Base-by-base conservation (phyloP, 2,113 vertebrate genomes). In the Gallinago undulata region DNA sequence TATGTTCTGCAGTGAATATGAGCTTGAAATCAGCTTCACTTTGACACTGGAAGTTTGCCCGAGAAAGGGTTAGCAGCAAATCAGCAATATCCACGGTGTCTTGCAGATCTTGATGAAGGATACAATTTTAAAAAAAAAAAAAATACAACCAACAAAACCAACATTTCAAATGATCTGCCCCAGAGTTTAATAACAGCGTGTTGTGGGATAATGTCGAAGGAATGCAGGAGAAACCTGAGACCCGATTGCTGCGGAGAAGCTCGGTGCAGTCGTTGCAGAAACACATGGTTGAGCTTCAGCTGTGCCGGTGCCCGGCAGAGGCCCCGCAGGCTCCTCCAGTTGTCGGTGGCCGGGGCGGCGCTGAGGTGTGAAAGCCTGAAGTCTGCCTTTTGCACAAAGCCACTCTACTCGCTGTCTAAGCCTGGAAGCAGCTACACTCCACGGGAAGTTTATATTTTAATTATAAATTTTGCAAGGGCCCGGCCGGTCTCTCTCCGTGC, bases 31-130 rank as follows among this genome's bases (percentile, higher is more conserved):
- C 84, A 89, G 81, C 94, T 91, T 94, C 35, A 19, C 95, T 96
- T 90, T 91, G 92, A 79, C 76, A 35, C 92, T 96, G 95, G 96
- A 96, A 92, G 47, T 78, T 87, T 92, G 96, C 90, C 95, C 90
- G 33, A 89, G 92, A 82, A 87, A 11, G 7, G 77, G 81, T 95
- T 96, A 89, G 89, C 64, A 89, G 75, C 2, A 1, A 64, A 68
- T 90, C 86, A 63, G 86, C 91, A 93, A 73, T 94, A 92, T 93
- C 89, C 94, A 11, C 10, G n/a, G 84, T 9, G 1, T 95, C 95
- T 69, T 25, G 30, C 86, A 62, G 86, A 82, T 76, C 90, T 82
- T 41, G 66, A 69, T 87, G 95, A 94, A 87, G 86, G 92, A 80
- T 57, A 47, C 48, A 72, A 84, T 48, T 47, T 47, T 21, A 2